These are phyloP conservation scores for Telmatherina bonti DNA, from an alignment of 2,797 vertebrate species.

Conservation along the genomic window DNA sequence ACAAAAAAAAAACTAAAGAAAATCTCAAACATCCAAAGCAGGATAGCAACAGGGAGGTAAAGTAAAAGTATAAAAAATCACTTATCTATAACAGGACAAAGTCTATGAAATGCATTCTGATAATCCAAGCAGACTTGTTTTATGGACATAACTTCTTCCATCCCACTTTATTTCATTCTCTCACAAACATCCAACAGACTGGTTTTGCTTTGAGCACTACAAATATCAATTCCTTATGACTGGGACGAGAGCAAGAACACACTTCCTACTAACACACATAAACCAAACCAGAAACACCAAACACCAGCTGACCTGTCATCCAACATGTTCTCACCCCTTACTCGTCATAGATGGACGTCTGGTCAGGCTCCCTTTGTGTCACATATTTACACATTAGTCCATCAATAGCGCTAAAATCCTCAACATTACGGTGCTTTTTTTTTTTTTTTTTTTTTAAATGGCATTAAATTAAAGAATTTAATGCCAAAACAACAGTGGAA, in stretches of 20 bases:
- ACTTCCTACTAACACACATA: background rate
- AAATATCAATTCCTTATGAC: background rate
- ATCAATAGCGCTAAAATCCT: too few relatives aligned
- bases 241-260: background rate
- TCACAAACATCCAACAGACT: conserved; percentile 16
- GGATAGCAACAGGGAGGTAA: background rate
- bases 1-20: background rate
- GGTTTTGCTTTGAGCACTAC: conserved; percentile 34
- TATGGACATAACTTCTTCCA: conserved; percentile 23
- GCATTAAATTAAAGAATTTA: too few relatives aligned
- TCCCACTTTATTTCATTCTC: conserved; percentile 33
- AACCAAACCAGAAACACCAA: conserved; percentile 16
- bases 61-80: background rate
- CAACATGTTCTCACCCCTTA: too few relatives aligned
- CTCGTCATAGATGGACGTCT: too few relatives aligned
- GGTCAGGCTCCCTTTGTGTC: too few relatives aligned
- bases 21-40: conserved; percentile 8
- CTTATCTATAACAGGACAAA: conserved; percentile 9
- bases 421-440: too few relatives aligned
- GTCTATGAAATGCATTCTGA: conserved; percentile 1
- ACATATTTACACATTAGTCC: too few relatives aligned
- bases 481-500: too few relatives aligned
- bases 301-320: conserved; percentile 41
- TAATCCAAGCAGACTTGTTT: conserved; percentile 31
- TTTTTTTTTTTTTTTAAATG: too few relatives aligned